A percentile compares a stretch with the other conserved stretches of the same genome.
Evolutionary conservation across 2,797 vertebrate genomes (phyloP).

Genomic region (Oryzias dopingdopingensis): DNA sequence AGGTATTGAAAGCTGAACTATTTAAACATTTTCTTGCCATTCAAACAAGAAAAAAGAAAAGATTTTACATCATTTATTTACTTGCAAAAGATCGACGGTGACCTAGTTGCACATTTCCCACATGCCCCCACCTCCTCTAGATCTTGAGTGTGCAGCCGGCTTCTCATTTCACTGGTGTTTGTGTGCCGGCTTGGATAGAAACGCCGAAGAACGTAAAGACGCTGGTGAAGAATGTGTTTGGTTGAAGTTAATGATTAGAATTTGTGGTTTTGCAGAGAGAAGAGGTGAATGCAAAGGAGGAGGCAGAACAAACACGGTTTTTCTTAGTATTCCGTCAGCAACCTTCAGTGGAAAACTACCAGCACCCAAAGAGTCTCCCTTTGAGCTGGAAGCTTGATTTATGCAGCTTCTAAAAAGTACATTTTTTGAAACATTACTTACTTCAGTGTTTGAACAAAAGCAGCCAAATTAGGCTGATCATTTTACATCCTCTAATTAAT

Average conservation of each 20-base stretch:
- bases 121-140: constrained; percentile 33
- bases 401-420: no score
- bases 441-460: no score
- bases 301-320: constrained; percentile 28
- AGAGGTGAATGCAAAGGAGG: constrained; percentile 30
- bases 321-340: constrained; percentile 46
- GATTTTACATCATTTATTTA: constrained; percentile 40
- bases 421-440: no score
- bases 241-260: background rate
- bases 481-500: no score
- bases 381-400: background rate
- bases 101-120: constrained; percentile 68
- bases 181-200: constrained; percentile 3
- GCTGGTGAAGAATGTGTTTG: background rate
- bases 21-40: background rate
- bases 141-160: constrained; percentile 49
- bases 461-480: no score
- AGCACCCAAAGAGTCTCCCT: constrained; percentile 31
- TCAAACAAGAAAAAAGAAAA: constrained; percentile 9
- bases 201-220: background rate
- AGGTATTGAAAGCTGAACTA: background rate
- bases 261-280: constrained; percentile 9
- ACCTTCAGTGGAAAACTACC: constrained; percentile 64
- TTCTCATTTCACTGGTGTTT: constrained; percentile 48
- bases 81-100: constrained; percentile 65